Conservation (phyloP, 2,888 invertebrate genomes). For the Phaedon cochleariae region DNA sequence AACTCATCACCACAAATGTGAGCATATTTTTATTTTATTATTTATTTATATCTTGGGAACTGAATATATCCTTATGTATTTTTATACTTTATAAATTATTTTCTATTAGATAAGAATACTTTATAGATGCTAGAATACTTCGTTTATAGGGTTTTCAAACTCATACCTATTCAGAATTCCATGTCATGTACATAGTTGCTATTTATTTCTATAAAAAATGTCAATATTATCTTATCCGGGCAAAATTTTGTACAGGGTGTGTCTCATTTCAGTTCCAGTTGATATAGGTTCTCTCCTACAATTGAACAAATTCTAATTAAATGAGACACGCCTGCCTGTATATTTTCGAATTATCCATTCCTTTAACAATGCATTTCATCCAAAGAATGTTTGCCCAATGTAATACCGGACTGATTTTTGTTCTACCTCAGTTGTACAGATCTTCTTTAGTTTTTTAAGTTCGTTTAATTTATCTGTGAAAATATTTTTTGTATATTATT, state of each 20-base stretch:
- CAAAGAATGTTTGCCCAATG: conserved; percentile 50
- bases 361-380: conserved; percentile 30
- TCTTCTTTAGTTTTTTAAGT: conserved; percentile 55
- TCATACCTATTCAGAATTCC: not conserved
- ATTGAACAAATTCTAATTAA: no score
- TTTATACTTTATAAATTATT: conserved; percentile 26
- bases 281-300: no score
- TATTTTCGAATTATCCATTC: not conserved
- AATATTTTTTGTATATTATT: conserved; percentile 9
- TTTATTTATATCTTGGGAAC: conserved; percentile 13
- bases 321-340: not conserved
- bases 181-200: not conserved
- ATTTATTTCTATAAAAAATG: not conserved
- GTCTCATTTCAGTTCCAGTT: no score
- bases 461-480: conserved; percentile 47
- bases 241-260: not conserved
- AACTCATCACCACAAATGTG: conserved; percentile 12
- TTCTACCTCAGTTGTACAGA: conserved; percentile 62
- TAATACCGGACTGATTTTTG: conserved; percentile 61
- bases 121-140: not conserved
- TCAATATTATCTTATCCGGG: not conserved
- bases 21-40: conserved; percentile 27
- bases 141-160: not conserved
- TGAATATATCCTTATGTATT: conserved; percentile 10
- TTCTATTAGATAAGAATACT: no score